These are phyloP conservation scores for Hydrozoanthus tunicans DNA, from an alignment of 64 coral and sea anemone genomes.

Conservation along the genomic window DNA sequence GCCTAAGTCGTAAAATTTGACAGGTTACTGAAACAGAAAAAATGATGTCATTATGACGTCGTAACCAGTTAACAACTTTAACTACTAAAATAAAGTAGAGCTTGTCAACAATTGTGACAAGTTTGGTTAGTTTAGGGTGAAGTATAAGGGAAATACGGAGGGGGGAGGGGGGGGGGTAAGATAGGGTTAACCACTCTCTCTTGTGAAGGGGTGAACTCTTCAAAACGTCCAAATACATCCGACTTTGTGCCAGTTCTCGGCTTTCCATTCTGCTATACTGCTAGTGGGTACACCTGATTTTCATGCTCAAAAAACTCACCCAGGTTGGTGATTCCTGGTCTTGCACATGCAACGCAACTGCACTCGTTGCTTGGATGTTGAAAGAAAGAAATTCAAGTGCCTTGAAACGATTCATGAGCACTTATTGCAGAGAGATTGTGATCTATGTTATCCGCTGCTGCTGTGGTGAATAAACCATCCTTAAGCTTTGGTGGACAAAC, in stretches of 20 bases:
- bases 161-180: too few relatives aligned
- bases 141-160: too few relatives aligned
- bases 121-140: too few relatives aligned
- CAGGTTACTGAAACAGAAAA: too few relatives aligned
- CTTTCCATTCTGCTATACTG: slow-evolving; percentile 51
- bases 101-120: too few relatives aligned
- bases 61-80: too few relatives aligned
- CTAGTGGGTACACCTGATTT: slow-evolving; percentile 58
- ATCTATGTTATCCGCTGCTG: neutral
- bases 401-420: slow-evolving; percentile 7
- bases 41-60: too few relatives aligned
- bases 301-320: slow-evolving; percentile 4
- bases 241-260: slow-evolving; percentile 57
- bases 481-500: neutral
- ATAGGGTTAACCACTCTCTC: neutral
- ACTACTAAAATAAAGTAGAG: too few relatives aligned
- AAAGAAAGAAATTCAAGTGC: neutral
- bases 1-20: too few relatives aligned
- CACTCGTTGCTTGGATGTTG: neutral
- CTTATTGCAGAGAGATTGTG: neutral
- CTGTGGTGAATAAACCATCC: neutral
- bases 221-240: slow-evolving; percentile 42
- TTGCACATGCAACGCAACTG: neutral
- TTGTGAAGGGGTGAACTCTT: neutral
- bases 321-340: neutral